Base-by-base conservation (phyloP, 92 coral and sea anemone genomes). In the Virgularia gustaviana region DNA sequence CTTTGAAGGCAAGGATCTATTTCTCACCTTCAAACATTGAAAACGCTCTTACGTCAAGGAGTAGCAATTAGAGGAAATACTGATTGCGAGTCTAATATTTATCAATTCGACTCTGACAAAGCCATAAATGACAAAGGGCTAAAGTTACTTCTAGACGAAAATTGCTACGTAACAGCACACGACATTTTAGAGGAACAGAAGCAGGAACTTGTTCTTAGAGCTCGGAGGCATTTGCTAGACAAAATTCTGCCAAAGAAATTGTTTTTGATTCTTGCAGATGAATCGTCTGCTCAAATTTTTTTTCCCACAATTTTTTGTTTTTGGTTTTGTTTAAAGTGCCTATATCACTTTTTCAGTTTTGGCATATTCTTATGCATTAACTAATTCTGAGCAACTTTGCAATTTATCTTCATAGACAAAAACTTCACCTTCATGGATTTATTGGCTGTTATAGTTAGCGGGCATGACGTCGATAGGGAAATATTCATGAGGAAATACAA, bases 151-250 rank as follows among this genome's bases (percentile, higher is more conserved):
- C 73, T 66, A 2, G 31, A 44, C 39, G 73, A 66, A 25, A 66
- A 66, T 1, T 58, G 24, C 37, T 66, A 66, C 51, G 13, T 23
- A 20, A 66, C 59, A 25, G 57, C 58, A 18, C 73, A 43, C 24
- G 73, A 66, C 31, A 66, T 66, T 45, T 37, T 67, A 49, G 74
- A 25, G 1, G 74, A 67, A 33, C 74, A 67, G 34, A 24, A 67
- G 41, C 74, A 49, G 20, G 6, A 30, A 43, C 22, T 67, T 11
- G 74, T 67, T 67, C 34, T 67, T 25, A 67, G 34, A 6, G 59
- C 74, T 11, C 43, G 24, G 49, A 47, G 74, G 33, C 16, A 47
- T 28, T 45, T 67, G 27, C 34, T 47, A 36, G 58, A 49, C 19
- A 47, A 36, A 18, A 36, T 43, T 32, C 24, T 16, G 12, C 42